These are phyloP conservation scores for Pomatostomus ruficeps DNA, from an alignment of 2,113 vertebrate species.

Conservation along the genomic window DNA sequence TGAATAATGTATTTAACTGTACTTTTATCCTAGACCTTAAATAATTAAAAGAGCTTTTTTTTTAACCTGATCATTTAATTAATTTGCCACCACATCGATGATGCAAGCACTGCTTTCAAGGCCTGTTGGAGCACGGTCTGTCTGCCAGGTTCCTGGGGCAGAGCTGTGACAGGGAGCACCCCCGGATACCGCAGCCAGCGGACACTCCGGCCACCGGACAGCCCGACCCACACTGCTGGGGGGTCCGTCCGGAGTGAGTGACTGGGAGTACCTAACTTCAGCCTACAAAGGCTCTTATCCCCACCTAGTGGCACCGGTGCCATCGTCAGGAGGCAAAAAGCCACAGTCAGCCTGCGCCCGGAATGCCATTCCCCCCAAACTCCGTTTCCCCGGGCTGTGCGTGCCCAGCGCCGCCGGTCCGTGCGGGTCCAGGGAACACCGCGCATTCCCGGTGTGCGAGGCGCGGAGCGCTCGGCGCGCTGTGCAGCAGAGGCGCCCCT, in stretches of 20 bases:
- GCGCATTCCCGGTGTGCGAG: rapidly evolving
- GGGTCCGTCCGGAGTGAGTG: rapidly evolving
- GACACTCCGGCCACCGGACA: not conserved
- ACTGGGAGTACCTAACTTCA: not conserved
- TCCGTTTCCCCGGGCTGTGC: not conserved
- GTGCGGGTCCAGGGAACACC: rapidly evolving
- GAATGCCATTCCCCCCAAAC: rapidly evolving
- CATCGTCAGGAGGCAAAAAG: not conserved
- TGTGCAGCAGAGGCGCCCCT: rapidly evolving
- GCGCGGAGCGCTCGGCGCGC: not conserved
- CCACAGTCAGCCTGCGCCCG: rapidly evolving
- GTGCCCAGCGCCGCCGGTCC: not conserved
- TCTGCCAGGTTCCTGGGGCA: no score
- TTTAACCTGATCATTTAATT: not conserved
- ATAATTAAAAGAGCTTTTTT: not conserved
- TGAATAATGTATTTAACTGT: not conserved
- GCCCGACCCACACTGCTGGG: not conserved
- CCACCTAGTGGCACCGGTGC: not conserved
- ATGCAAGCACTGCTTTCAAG: not conserved
- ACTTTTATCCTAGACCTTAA: not conserved
- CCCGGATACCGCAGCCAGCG: not conserved
- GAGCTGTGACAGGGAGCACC: not conserved
- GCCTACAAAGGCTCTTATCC: not conserved
- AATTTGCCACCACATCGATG: no score
- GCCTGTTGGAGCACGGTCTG: rapidly evolving